Conservation (phyloP, 1,140 invertebrate genomes). For the Drosophila watanabei region DNA sequence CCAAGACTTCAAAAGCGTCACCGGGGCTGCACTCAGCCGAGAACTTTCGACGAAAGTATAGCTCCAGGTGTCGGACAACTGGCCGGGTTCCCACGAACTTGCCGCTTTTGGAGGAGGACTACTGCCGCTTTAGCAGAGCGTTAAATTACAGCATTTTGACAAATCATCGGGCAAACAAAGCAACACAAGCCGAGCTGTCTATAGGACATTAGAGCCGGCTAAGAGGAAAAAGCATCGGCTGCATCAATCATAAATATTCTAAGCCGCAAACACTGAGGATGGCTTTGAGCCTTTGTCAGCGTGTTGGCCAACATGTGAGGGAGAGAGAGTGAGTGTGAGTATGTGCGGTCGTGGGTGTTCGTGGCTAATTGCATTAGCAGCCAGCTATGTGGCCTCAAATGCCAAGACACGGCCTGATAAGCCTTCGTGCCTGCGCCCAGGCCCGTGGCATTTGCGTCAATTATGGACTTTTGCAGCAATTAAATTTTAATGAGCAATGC, state of each 20-base stretch:
- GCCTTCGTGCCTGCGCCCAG: conserved; percentile 31
- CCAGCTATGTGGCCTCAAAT: conserved; percentile 52
- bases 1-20: conserved; percentile 28
- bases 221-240: conserved; percentile 45
- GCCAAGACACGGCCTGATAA: conserved; percentile 65
- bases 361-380: conserved; percentile 71
- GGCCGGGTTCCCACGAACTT: conserved; percentile 35
- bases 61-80: conserved; percentile 50
- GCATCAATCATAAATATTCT: conserved; percentile 80
- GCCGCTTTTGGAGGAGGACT: not conserved
- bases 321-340: not conserved
- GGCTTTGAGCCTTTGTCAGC: conserved; percentile 48
- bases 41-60: conserved; percentile 28
- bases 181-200: conserved; percentile 47
- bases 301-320: not conserved
- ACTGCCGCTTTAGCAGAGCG: conserved; percentile 46
- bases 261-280: conserved; percentile 65
- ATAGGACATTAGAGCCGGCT: conserved; percentile 51
- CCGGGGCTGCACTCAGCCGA: conserved; percentile 4
- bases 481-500: conserved; percentile 70
- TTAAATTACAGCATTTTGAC: conserved; percentile 64
- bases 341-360: conserved; percentile 8
- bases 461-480: conserved; percentile 71
- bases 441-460: conserved; percentile 55
- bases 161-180: conserved; percentile 74